These are phyloP conservation scores for Hystrix brachyura DNA, from an alignment of 2,113 vertebrate genomes.

Conservation along the genomic window DNA sequence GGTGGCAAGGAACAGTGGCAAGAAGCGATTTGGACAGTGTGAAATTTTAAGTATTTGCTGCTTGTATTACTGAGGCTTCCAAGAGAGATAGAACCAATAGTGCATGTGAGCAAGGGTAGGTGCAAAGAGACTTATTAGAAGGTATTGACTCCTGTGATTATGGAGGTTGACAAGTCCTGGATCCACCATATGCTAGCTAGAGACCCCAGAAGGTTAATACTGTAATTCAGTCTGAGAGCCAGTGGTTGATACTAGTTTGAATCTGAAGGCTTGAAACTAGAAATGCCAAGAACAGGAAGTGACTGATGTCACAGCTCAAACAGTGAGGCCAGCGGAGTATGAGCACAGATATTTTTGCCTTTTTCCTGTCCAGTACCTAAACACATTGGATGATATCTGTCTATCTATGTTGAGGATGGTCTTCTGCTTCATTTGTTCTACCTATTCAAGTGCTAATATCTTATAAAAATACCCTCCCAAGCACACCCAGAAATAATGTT, in stretches of 20 bases:
- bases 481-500: neutral
- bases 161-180: neutral
- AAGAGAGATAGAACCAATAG: neutral
- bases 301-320: too few species aligned
- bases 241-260: neutral
- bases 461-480: neutral
- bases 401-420: neutral
- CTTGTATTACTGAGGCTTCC: neutral
- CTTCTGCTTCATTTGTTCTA: neutral
- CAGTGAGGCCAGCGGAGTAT: too few species aligned
- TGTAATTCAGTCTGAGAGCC: neutral
- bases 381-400: fast-evolving
- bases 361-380: neutral
- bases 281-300: neutral
- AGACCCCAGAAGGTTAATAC: neutral
- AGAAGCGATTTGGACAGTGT: too few species aligned
- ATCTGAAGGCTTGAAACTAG: neutral
- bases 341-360: neutral
- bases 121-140: too few species aligned
- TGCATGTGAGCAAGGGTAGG: neutral
- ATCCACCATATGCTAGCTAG: too few species aligned
- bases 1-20: neutral
- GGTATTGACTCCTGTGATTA: neutral
- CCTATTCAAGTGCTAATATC: neutral
- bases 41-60: neutral